phyloP scores from a whole-genome alignment of 1,140 invertebrate species.

The Pentalonia nigronervosa region DNA sequence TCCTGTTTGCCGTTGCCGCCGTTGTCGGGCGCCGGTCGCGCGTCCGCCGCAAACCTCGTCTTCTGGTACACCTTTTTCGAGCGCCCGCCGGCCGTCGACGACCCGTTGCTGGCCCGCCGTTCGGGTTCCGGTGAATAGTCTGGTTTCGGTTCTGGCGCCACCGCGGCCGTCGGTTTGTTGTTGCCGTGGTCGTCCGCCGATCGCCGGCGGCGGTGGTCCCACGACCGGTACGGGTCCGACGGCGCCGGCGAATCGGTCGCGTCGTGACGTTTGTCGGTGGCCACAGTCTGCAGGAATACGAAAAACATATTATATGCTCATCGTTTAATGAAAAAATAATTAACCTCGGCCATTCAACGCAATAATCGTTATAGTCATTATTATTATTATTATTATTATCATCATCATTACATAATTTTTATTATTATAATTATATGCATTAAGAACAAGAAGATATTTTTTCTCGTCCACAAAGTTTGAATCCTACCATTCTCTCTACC shows the following conservation, averaged over 20 bases:
- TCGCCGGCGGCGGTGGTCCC: constrained; percentile 65
- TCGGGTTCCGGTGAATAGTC: constrained; percentile 73
- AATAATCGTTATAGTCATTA: not conserved
- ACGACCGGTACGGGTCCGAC: constrained; percentile 64
- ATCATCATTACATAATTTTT: not conserved
- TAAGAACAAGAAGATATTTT: not conserved
- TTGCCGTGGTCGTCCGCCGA: constrained; percentile 52
- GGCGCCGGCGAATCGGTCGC: constrained; percentile 63
- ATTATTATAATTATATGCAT: not conserved
- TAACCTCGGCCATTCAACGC: not conserved
- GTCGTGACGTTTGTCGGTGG: constrained; percentile 67
- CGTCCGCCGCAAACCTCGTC: constrained; percentile 72
- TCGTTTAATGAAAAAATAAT: not conserved
- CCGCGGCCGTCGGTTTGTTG: constrained; percentile 52
- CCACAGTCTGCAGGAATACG: constrained; percentile 44
- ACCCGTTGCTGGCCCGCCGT: constrained; percentile 59
- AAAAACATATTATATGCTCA: not conserved
- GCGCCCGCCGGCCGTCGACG: constrained; percentile 44
- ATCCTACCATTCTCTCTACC: not conserved
- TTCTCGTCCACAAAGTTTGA: not conserved
- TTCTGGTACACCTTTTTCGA: constrained; percentile 71
- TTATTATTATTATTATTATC: too few species aligned
- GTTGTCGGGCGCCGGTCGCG: constrained; percentile 66
- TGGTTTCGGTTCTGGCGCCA: constrained; percentile 70
- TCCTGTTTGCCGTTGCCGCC: constrained; percentile 68